phyloP scores from a whole-genome alignment of 2,888 invertebrate species.

The Chironomus riparius region DNA sequence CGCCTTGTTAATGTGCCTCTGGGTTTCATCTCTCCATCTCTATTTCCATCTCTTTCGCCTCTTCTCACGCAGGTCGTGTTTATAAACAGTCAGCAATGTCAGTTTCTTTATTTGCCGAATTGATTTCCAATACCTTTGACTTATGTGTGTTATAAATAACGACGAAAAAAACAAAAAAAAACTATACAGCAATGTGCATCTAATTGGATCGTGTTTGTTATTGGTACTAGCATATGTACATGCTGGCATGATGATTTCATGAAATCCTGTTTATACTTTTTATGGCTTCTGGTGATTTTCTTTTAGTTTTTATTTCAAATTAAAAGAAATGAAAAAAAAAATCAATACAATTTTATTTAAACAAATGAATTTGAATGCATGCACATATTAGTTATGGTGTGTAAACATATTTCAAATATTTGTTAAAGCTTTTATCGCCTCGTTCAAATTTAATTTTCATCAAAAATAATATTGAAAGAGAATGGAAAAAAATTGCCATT shows the following conservation, averaged over 20 bases:
- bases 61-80: neutral
- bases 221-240: neutral
- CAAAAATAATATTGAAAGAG: neutral
- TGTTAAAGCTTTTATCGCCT: neutral
- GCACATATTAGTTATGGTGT: too few relatives aligned
- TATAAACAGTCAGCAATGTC: too few relatives aligned
- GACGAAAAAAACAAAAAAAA: neutral
- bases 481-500: neutral
- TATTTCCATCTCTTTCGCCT: neutral
- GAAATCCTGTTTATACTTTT: neutral
- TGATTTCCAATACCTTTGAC: conserved; percentile 14
- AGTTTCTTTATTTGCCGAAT: neutral
- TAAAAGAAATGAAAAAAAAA: neutral
- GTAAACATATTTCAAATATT: neutral
- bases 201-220: conserved; percentile 3
- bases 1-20: conserved; percentile 6
- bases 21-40: neutral
- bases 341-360: neutral
- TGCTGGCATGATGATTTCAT: neutral
- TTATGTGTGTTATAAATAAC: neutral
- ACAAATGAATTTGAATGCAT: neutral
- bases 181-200: neutral
- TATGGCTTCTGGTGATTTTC: neutral
- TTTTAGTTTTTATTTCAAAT: neutral
- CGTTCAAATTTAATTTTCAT: too few relatives aligned